These are phyloP conservation scores for Idaea biselata DNA, from an alignment of 2,888 invertebrate species.

Conservation along the genomic window DNA sequence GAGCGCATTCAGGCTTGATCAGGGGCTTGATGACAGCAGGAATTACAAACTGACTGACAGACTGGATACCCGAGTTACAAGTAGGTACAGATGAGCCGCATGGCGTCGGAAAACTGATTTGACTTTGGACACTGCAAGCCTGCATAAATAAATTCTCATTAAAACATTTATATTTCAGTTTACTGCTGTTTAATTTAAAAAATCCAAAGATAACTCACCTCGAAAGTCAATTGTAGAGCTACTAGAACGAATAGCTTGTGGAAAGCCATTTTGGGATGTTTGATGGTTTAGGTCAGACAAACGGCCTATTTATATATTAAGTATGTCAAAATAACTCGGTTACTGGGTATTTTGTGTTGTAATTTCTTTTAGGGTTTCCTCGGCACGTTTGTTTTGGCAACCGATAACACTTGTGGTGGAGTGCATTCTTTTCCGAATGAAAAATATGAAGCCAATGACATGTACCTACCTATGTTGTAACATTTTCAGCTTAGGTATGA, in stretches of 20 bases:
- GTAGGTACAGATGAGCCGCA: conserved; percentile 14
- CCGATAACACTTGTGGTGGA: conserved; percentile 15
- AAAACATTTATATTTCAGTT: neutral
- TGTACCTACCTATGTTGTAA: neutral
- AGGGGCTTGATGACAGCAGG: conserved; percentile 53
- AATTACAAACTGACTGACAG: conserved; percentile 43
- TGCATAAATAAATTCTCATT: conserved; percentile 15
- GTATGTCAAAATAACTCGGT: conserved; percentile 57
- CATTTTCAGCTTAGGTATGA: conserved; percentile 16
- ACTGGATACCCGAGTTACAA: conserved; percentile 20
- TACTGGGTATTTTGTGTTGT: conserved; percentile 47
- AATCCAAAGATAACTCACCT: conserved; percentile 30
- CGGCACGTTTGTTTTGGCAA: conserved; percentile 45
- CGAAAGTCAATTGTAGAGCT: conserved; percentile 31
- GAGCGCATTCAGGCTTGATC: conserved; percentile 31
- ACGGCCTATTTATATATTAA: conserved; percentile 54
- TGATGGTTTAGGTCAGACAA: conserved; percentile 35
- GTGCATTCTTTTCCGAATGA: conserved; percentile 10
- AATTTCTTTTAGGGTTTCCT: conserved; percentile 23
- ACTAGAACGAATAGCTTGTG: conserved; percentile 33
- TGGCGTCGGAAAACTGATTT: conserved; percentile 18
- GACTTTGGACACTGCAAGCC: conserved; percentile 21
- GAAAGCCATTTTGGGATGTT: conserved; percentile 50
- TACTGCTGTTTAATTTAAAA: neutral
- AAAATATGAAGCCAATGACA: neutral